A percentile compares a stretch with the other conserved stretches of the same genome.
Conservation (phyloP, 92 coral and sea anemone genomes). For the Micromussa lordhowensis region DNA sequence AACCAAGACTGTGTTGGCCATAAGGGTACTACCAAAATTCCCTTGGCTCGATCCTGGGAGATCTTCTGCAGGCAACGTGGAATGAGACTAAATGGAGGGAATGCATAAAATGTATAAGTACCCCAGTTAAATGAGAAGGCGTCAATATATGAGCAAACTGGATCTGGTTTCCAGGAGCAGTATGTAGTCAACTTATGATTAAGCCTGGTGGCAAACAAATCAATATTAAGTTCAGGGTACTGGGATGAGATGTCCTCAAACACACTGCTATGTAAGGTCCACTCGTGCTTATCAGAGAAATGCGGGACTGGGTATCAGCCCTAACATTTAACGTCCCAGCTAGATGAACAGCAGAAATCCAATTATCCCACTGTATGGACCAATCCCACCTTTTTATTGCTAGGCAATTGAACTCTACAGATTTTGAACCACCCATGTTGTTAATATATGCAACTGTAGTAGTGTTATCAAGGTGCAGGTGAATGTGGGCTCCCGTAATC, state of each 20-base stretch:
- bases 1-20: conserved; percentile 71
- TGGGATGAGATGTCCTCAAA: too few species aligned
- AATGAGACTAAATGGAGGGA: too few species aligned
- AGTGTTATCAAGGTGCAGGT: too few species aligned
- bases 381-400: conserved; percentile 73
- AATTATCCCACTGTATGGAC: conserved; percentile 42
- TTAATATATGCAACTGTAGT: too few species aligned
- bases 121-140: conserved; percentile 60
- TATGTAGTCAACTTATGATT: too few species aligned
- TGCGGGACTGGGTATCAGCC: conserved; percentile 42
- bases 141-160: conserved; percentile 57
- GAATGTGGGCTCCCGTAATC: too few species aligned
- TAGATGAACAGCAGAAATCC: conserved; percentile 29
- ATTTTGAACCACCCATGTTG: conserved; percentile 75
- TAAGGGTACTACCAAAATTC: conserved; percentile 49
- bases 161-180: conserved; percentile 72
- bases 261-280: too few species aligned
- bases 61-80: too few species aligned
- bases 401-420: conserved; percentile 43
- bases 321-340: conserved; percentile 48
- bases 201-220: too few species aligned
- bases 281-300: conserved; percentile 55
- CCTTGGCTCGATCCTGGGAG: conserved; percentile 56
- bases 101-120: not conserved
- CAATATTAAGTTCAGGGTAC: too few species aligned